Base-by-base conservation (phyloP, 2,888 invertebrate genomes). In the Steinernema hermaphroditum region DNA sequence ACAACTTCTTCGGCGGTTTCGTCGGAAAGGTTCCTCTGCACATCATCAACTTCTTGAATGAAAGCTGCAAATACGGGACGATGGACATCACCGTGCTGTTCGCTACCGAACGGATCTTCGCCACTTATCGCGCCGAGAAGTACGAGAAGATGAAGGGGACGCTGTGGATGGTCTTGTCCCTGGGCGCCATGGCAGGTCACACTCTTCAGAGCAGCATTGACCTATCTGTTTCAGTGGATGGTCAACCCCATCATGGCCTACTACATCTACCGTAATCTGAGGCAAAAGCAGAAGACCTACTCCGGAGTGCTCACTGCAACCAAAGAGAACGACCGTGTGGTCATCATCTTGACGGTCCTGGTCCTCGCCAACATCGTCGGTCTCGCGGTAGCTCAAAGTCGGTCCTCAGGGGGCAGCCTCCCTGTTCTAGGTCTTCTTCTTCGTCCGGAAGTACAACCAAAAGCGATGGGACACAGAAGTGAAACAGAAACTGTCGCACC, bases 111-210 rank as follows among this genome's bases (percentile, higher is more conserved):
- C 9, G 62, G n/a, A 14, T 62, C 14, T 16, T 62, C 27, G 62
- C 62, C 2, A 62, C 32, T 2, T 16, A 32, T 2, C 19, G 29
- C 16, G 62, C 62, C 4, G 16, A 12, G 19, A 24, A 16, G 19
- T 62, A 62, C 32, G 62, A 62, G 62, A 62, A 62, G 62, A 2
- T 62, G 2, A 62, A 62, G 16, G 16, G 16, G 2, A n/a, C 29
- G 6, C 32, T 29, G 62, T 6, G 29, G 29, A 34, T 32, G 2
- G 16, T 29, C 16, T 16, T 32, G 16, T 16, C 32, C 4, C 16
- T 16, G 14, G 16, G 14, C 4, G 12, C 54, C 12, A 24, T 54
- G 46, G 46, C n/a, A 16, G n/a, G 46, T 6, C 46, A 46, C 16
- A 6, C 16, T 46, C 46, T 19, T 46, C 16, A n/a, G 19, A 2